These are phyloP conservation scores for Rhadina sibilatrix DNA, from an alignment of 2,113 vertebrate genomes.

Conservation along the genomic window DNA sequence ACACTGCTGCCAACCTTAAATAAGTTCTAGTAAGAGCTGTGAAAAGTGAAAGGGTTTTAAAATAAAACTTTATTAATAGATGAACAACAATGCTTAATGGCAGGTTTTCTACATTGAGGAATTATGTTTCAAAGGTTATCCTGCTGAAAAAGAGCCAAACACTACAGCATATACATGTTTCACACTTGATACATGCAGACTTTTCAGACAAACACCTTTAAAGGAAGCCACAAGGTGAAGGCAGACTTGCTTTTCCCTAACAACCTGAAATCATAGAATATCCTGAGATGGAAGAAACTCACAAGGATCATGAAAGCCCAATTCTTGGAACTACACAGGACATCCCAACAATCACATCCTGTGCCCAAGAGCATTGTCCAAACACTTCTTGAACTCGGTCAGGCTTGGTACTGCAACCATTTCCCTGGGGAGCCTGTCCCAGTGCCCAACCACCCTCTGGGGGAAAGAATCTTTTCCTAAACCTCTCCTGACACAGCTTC, in stretches of 20 bases:
- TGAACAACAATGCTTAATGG: constrained; percentile 17
- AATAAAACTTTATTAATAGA: constrained; percentile 14
- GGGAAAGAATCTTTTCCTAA: neutral
- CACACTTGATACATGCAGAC: constrained; percentile 32
- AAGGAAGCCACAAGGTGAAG: constrained; percentile 36
- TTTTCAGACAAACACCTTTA: constrained; percentile 36
- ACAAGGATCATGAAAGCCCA: neutral
- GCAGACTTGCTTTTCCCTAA: constrained; percentile 1
- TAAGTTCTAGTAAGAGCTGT: neutral
- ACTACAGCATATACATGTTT: constrained; percentile 1
- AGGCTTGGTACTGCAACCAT: neutral
- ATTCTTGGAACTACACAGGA: neutral
- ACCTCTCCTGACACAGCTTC: neutral
- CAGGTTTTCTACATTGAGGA: neutral
- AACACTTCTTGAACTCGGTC: neutral
- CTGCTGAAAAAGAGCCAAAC: constrained; percentile 28
- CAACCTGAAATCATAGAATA: neutral
- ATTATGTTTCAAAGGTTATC: constrained; percentile 42
- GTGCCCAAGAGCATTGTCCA: neutral
- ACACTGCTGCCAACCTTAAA: neutral
- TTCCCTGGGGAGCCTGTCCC: neutral
- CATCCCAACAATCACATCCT: neutral
- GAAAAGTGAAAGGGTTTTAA: constrained; percentile 15
- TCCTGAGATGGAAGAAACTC: neutral
- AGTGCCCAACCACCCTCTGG: neutral